phyloP scores from a whole-genome alignment of 35 echinoderm and acorn worm species.

The Chiridota heheva region DNA sequence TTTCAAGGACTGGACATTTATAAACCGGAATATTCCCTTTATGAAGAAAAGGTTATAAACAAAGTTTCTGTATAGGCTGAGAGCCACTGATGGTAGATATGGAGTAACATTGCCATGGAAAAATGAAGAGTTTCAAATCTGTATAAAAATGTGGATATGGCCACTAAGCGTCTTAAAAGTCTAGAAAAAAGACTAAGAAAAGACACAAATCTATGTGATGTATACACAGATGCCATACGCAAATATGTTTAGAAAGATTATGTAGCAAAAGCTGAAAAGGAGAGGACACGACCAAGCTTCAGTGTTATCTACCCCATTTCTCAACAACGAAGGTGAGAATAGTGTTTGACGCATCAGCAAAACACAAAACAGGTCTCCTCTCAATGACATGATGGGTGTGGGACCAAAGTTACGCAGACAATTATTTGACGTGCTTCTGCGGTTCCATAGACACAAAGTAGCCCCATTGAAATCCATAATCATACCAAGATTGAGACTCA shows the following conservation, averaged over 20 bases:
- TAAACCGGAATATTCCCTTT: too few species aligned
- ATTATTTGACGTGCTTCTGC: background rate
- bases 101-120: background rate
- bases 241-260: too few species aligned
- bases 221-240: background rate
- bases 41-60: too few species aligned
- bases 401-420: background rate
- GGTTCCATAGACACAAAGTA: background rate
- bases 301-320: too few species aligned
- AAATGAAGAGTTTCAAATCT: background rate
- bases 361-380: too few species aligned
- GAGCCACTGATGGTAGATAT: background rate
- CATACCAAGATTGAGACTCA: constrained; percentile 31
- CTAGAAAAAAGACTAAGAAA: background rate
- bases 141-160: background rate
- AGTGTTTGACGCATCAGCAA: too few species aligned
- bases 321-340: too few species aligned
- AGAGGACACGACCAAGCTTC: too few species aligned
- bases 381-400: background rate
- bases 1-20: too few species aligned
- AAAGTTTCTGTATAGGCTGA: background rate
- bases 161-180: background rate
- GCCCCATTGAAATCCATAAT: constrained; percentile 22
- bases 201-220: background rate
- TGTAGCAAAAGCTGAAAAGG: too few species aligned